Conservation (phyloP, 1,140 invertebrate species). For the Nasonia longicornis region DNA sequence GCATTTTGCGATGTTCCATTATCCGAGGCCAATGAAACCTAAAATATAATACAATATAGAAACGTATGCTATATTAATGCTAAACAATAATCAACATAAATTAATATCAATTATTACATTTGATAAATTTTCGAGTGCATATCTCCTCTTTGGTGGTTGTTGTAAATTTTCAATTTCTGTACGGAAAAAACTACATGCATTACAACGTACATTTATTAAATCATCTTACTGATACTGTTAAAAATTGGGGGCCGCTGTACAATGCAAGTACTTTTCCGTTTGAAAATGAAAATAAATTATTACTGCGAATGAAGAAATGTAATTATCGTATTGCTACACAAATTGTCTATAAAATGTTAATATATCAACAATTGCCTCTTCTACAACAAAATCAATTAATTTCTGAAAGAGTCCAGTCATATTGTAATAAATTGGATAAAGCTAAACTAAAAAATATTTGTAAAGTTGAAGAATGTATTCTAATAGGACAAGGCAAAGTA, state of each 20-base stretch:
- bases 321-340: neutral
- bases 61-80: neutral
- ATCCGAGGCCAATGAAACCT: neutral
- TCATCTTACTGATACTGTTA: conserved; percentile 12
- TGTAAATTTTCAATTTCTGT: neutral
- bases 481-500: neutral
- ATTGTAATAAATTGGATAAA: neutral
- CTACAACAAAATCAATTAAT: neutral
- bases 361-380: neutral
- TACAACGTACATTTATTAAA: conserved; percentile 39
- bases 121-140: neutral
- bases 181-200: conserved; percentile 21
- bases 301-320: conserved; percentile 35
- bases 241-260: conserved; percentile 30
- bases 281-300: conserved; percentile 38
- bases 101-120: neutral
- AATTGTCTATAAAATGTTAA: neutral
- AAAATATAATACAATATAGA: neutral
- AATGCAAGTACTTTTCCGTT: conserved; percentile 23
- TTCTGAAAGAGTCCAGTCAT: neutral
- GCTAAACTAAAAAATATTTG: conserved; percentile 1
- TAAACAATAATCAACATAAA: no score
- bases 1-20: neutral
- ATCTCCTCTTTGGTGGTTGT: no score
- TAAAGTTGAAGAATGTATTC: conserved; percentile 4